A percentile compares a stretch with the other conserved stretches of the same genome.
phyloP scores from a whole-genome alignment of 2,797 vertebrate species.

The Coluber constrictor region DNA sequence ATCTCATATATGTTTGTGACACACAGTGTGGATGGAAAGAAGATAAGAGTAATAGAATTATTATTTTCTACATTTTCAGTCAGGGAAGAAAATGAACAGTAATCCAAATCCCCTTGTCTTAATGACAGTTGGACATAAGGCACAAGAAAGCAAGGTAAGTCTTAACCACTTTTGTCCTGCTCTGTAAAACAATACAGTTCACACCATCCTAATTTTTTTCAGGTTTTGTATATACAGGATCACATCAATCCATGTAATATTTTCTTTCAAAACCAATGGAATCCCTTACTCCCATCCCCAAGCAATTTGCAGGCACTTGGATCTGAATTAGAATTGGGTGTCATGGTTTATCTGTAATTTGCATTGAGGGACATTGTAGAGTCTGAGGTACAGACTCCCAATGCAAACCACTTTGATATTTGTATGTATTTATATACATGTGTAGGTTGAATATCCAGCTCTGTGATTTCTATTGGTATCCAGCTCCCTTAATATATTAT shows the following conservation, averaged over 20 bases:
- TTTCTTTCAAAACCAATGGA: not conserved
- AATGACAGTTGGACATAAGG: constrained; percentile 87
- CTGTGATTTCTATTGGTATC: not conserved
- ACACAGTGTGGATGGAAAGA: constrained; percentile 26
- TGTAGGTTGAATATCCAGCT: not conserved
- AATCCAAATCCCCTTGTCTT: constrained; percentile 89
- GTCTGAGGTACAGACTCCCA: not conserved
- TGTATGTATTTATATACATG: not conserved
- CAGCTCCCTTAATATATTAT: too few species aligned
- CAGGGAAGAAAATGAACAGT: constrained; percentile 91
- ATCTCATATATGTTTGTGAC: not conserved
- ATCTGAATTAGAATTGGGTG: too few species aligned
- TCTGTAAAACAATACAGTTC: not conserved
- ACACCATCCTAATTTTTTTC: not conserved
- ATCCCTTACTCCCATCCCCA: not conserved
- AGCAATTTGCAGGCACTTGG: not conserved
- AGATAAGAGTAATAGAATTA: constrained; percentile 4
- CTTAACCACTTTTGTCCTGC: accelerated
- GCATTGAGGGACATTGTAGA: not conserved
- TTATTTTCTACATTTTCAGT: constrained; percentile 72
- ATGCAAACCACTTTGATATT: not conserved
- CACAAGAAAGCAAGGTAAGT: constrained; percentile 90
- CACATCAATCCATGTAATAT: not conserved
- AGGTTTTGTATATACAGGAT: not conserved
- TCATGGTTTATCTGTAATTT: too few species aligned